Conservation (phyloP, 2,888 invertebrate genomes). For the Bursaphelenchus okinawaensis region DNA sequence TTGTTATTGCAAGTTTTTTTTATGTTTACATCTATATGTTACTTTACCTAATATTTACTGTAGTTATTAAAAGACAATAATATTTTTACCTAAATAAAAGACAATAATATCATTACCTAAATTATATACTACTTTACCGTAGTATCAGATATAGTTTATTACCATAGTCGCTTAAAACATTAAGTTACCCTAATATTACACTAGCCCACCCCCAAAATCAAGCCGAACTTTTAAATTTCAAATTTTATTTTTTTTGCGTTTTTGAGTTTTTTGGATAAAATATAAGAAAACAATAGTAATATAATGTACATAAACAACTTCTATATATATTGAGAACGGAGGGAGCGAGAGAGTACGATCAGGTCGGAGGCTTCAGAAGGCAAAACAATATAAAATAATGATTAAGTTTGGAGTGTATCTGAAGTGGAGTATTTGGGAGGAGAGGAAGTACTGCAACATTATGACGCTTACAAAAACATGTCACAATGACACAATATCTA, state of each 20-base stretch:
- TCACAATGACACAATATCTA: background rate
- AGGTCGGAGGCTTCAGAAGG: background rate
- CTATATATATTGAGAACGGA: too few relatives aligned
- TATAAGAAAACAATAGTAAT: constrained; percentile 4
- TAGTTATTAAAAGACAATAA: too few relatives aligned
- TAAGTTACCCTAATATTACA: too few relatives aligned
- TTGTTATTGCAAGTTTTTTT: too few relatives aligned
- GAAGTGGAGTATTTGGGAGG: background rate
- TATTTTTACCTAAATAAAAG: too few relatives aligned
- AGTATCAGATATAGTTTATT: too few relatives aligned
- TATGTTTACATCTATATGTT: too few relatives aligned
- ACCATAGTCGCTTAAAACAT: too few relatives aligned
- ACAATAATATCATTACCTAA: too few relatives aligned
- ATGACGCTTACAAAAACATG: background rate
- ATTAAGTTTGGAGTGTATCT: background rate
- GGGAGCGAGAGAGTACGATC: background rate
- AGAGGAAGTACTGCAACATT: background rate
- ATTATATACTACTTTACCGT: too few relatives aligned
- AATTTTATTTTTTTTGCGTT: background rate
- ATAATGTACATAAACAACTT: background rate
- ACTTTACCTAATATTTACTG: too few relatives aligned
- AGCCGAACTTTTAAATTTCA: too few relatives aligned
- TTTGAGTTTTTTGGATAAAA: constrained; percentile 3
- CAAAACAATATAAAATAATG: background rate
- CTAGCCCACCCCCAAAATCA: background rate